These are phyloP conservation scores for Leucozona laternaria DNA, from an alignment of 2,888 invertebrate genomes.

Conservation along the genomic window DNA sequence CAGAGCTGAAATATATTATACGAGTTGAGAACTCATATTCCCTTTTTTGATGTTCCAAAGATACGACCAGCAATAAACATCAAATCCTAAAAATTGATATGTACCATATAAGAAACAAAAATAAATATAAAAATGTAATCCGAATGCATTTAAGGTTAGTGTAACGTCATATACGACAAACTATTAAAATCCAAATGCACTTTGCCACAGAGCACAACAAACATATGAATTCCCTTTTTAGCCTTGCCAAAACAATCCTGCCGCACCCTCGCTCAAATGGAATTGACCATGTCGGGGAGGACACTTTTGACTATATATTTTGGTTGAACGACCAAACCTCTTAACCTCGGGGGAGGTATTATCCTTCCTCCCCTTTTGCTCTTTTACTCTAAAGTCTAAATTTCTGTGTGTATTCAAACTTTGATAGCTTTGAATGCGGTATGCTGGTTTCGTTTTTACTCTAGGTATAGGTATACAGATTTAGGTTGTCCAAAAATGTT, in stretches of 20 bases:
- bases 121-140: slow-evolving; percentile 27
- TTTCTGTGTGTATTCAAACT: slow-evolving; percentile 47
- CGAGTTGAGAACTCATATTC: slow-evolving; percentile 5
- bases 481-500: slow-evolving; percentile 1
- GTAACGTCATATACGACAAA: slow-evolving; percentile 29
- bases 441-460: not conserved
- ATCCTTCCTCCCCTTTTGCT: not conserved
- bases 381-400: slow-evolving; percentile 6
- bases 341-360: slow-evolving; percentile 40
- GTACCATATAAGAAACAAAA: slow-evolving; percentile 15
- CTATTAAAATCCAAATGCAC: slow-evolving; percentile 59
- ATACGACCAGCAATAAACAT: slow-evolving; percentile 27
- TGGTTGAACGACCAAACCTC: slow-evolving; percentile 64
- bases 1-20: not conserved
- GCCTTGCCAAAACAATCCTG: not conserved
- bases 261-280: slow-evolving; percentile 10
- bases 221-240: not conserved
- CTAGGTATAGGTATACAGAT: not conserved
- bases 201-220: not conserved
- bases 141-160: slow-evolving; percentile 43
- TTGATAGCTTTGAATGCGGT: slow-evolving; percentile 35
- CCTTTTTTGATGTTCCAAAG: not conserved
- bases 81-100: slow-evolving; percentile 45
- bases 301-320: slow-evolving; percentile 51
- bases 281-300: slow-evolving; percentile 44